These are phyloP conservation scores for Cyanocitta stelleri DNA, from an alignment of 2,113 vertebrate species.

Conservation along the genomic window DNA sequence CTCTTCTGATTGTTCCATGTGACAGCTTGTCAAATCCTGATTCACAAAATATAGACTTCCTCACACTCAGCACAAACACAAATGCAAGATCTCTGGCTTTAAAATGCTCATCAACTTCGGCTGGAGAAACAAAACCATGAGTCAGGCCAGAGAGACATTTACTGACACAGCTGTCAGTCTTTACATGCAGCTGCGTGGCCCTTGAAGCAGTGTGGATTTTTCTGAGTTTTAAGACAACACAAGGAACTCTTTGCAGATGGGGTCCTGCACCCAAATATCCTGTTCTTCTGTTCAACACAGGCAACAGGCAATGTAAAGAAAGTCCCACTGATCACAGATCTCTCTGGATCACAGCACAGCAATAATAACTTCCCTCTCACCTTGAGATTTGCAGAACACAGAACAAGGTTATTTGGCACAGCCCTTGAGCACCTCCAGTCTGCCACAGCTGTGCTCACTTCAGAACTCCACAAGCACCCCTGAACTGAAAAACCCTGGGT, in stretches of 20 bases:
- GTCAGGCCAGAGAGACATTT: neutral
- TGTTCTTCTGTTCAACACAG: neutral
- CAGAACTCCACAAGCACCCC: neutral
- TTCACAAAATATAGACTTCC: neutral
- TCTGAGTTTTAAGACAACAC: neutral
- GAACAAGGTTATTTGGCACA: neutral
- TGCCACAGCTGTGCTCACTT: neutral
- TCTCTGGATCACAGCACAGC: neutral
- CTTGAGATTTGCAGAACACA: neutral
- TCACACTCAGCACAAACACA: neutral
- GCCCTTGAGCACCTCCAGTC: neutral
- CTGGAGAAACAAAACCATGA: neutral
- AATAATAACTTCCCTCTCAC: neutral
- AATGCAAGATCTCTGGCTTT: neutral
- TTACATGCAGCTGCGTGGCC: neutral
- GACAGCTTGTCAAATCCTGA: neutral
- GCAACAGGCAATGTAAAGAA: neutral
- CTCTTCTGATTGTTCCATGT: neutral
- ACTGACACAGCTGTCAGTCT: neutral
- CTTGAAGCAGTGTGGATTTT: fast-evolving
- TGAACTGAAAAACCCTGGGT: neutral
- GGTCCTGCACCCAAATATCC: neutral
- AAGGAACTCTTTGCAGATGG: neutral
- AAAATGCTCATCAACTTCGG: neutral
- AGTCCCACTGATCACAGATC: neutral